These are phyloP conservation scores for Ptychadena robeensis DNA, from an alignment of 2,797 vertebrate genomes.

Conservation along the genomic window DNA sequence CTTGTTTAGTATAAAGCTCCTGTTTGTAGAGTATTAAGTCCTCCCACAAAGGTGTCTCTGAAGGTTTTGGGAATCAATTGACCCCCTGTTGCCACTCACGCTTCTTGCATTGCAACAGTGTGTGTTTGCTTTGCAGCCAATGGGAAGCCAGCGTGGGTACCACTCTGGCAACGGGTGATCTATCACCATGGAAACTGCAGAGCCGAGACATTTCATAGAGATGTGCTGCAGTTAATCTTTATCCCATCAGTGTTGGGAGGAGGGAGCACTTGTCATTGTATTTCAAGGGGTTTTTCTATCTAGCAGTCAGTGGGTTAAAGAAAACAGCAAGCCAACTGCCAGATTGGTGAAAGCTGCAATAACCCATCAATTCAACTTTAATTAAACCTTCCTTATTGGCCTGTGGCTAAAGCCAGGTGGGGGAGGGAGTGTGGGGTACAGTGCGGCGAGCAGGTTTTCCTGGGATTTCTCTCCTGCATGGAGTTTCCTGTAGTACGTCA, in stretches of 20 bases:
- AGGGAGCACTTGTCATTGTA: constrained; percentile 53
- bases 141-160: constrained; percentile 54
- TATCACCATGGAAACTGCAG: constrained; percentile 61
- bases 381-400: constrained; percentile 43
- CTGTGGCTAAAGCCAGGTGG: constrained; percentile 22
- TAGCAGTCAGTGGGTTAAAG: constrained; percentile 34
- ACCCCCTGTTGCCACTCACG: constrained; percentile 60
- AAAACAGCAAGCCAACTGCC: constrained; percentile 10
- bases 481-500: constrained; percentile 52
- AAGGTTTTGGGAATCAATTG: constrained; percentile 60
- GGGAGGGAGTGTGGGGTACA: constrained; percentile 29
- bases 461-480: constrained; percentile 48
- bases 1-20: constrained; percentile 32
- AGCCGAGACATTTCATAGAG: constrained; percentile 59
- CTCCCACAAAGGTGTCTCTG: constrained; percentile 59
- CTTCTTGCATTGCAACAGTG: constrained; percentile 59
- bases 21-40: constrained; percentile 54
- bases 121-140: constrained; percentile 55
- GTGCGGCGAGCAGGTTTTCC: constrained; percentile 35
- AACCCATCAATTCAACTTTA: constrained; percentile 41
- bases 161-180: constrained; percentile 62
- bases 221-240: constrained; percentile 62
- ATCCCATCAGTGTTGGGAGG: constrained; percentile 58
- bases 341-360: constrained; percentile 27
- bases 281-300: constrained; percentile 21